These are phyloP conservation scores for Anhinga anhinga DNA, from an alignment of 2,113 vertebrate genomes.

Conservation along the genomic window DNA sequence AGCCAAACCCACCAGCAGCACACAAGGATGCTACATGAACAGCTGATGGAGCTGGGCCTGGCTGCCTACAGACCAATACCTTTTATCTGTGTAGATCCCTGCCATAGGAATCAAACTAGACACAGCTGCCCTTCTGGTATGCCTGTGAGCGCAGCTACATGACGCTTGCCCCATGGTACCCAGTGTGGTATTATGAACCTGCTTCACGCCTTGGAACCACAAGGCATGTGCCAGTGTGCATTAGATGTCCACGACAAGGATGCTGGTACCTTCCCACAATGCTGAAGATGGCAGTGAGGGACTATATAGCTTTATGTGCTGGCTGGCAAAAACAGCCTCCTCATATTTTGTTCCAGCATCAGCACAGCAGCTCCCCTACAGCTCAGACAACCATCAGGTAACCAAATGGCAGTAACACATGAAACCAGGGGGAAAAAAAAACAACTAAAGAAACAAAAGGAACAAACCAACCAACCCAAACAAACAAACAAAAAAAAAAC, in stretches of 20 bases:
- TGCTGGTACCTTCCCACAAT: background rate
- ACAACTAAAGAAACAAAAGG: background rate
- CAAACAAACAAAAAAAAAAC: background rate
- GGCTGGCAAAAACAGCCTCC: background rate
- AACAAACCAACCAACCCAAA: background rate
- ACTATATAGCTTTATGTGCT: background rate
- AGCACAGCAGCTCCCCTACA: background rate
- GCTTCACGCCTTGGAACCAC: background rate
- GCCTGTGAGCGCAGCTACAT: background rate
- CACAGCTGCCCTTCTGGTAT: background rate
- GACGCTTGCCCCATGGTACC: background rate
- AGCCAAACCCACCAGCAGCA: background rate
- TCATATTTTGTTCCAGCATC: background rate
- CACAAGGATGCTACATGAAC: background rate
- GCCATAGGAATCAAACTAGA: background rate
- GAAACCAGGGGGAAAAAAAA: background rate
- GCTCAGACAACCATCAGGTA: background rate
- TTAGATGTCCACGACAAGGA: background rate
- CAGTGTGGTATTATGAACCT: background rate
- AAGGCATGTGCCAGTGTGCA: background rate
- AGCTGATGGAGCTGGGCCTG: background rate
- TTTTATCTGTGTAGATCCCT: background rate
- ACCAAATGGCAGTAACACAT: background rate
- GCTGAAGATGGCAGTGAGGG: background rate
- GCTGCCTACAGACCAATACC: background rate